phyloP scores from a whole-genome alignment of 2,888 invertebrate genomes.

The Microplitis manilae region DNA sequence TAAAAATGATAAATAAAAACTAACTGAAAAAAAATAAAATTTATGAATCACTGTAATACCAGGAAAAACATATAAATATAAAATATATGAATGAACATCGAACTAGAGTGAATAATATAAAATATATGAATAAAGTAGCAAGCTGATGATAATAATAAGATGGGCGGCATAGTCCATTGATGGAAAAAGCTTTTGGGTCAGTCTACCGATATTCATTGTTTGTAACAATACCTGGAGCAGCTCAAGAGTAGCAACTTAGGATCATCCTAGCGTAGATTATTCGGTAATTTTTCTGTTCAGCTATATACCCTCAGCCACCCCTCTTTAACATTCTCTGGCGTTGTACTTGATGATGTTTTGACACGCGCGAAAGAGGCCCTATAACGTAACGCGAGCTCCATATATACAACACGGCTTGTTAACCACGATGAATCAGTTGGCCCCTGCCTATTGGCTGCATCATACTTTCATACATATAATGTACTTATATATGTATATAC shows the following conservation, averaged over 20 bases:
- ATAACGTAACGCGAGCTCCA: constrained; percentile 52
- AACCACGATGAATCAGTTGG: constrained; percentile 61
- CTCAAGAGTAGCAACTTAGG: constrained; percentile 52
- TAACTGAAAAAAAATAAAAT: background rate
- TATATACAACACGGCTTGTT: constrained; percentile 65
- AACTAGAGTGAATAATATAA: constrained; percentile 3
- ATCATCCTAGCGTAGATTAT: constrained; percentile 62
- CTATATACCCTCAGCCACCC: constrained; percentile 30
- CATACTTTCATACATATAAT: constrained; percentile 13
- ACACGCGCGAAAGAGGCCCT: constrained; percentile 67
- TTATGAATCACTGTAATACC: constrained; percentile 9
- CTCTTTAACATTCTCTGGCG: constrained; percentile 37
- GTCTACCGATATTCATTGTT: constrained; percentile 55
- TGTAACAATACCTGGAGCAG: constrained; percentile 51
- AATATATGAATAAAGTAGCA: constrained; percentile 13
- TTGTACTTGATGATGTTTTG: constrained; percentile 65
- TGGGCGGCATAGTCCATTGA: constrained; percentile 49
- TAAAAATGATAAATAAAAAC: background rate
- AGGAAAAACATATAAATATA: background rate
- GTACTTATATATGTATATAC: constrained; percentile 10
- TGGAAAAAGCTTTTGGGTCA: constrained; percentile 35
- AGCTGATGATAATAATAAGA: constrained; percentile 29
- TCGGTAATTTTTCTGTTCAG: constrained; percentile 63
- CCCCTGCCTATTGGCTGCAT: constrained; percentile 27
- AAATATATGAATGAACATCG: constrained; percentile 30